Evolutionary conservation across 2,113 vertebrate species (phyloP).

Genomic region (Tricholaema leucomelas): DNA sequence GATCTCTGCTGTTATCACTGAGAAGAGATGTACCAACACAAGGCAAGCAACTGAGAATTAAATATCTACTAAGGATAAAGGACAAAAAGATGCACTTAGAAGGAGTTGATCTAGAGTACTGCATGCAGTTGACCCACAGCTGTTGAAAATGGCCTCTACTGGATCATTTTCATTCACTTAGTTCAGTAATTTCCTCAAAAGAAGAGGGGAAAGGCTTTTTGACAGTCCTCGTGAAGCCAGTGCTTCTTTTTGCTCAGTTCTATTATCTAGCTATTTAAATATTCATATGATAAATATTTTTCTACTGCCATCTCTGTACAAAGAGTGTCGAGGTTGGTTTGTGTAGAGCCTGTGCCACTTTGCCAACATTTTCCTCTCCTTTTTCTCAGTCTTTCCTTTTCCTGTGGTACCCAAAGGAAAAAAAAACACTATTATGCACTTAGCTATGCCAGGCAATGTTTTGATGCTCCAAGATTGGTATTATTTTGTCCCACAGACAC

Average conservation of each 20-base stretch:
- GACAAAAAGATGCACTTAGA: not conserved
- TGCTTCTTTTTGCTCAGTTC: conserved; percentile 10
- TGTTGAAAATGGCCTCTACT: not conserved
- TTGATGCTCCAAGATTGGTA: not conserved
- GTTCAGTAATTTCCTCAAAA: not conserved
- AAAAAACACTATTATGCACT: not conserved
- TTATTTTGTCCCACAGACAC: not conserved
- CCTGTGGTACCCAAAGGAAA: not conserved
- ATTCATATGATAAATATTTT: not conserved
- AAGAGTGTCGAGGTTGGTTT: not conserved
- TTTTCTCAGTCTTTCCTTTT: not conserved
- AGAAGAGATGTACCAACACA: not conserved
- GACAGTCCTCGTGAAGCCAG: not conserved
- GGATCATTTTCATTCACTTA: not conserved
- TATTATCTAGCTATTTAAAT: not conserved
- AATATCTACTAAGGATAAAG: not conserved
- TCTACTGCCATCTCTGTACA: not conserved
- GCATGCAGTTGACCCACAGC: not conserved
- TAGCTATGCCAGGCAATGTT: not conserved
- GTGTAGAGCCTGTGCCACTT: not conserved
- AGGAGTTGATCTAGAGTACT: not conserved
- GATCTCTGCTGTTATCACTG: not conserved
- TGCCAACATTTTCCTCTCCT: not conserved
- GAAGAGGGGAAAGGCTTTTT: not conserved
- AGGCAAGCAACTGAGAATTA: not conserved